Base-by-base conservation (phyloP, 1,140 invertebrate genomes). In the Agrypnia vestita region DNA sequence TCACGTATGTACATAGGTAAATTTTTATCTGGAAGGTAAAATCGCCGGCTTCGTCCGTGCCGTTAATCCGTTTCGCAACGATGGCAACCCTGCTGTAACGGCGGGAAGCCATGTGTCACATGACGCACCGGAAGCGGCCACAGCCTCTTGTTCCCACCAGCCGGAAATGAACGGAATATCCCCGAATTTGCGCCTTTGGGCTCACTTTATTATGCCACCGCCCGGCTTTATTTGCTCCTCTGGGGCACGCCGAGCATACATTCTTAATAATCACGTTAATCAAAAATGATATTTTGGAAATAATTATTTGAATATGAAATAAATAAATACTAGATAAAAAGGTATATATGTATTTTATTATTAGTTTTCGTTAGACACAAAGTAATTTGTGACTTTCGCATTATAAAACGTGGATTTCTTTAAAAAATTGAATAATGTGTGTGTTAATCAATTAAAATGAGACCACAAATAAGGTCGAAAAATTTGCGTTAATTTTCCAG, bases 121-220 rank as follows among this genome's bases (percentile, higher is more conserved):
- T 46, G 64, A 69, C 64, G 64, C 64, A 47, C 64, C 64, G 64
- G 64, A 69, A 69, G 44, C 15, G 35, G 12, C 15, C 64, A 19
- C 64, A 69, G 64, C 64, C 64, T 69, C 64, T 69, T 69, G 64
- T 69, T 47, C 64, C 64, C 64, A 13, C 64, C 44, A 49, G 17
- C 64, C 64, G 64, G 64, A 69, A 69, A 69, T 69, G 64, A 69
- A 69, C 43, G 64, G 43, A 69, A 69, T 69, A 69, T 69, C 64
- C 13, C 64, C 64, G 12, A 69, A 69, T 69, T 49, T 44, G 44
- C 64, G 44, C 44, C 49, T 8, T 35, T 35, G 25, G 25, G 25
- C 25, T 35, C 49, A 21, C 64, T 69, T 69, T 69, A 69, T 69
- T 69, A 69, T 47, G 25, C 64, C 64, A 15, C 8, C 44, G 9